Evolutionary conservation across 2,888 invertebrate genomes (phyloP).

Genomic region (Lasius platythorax): DNA sequence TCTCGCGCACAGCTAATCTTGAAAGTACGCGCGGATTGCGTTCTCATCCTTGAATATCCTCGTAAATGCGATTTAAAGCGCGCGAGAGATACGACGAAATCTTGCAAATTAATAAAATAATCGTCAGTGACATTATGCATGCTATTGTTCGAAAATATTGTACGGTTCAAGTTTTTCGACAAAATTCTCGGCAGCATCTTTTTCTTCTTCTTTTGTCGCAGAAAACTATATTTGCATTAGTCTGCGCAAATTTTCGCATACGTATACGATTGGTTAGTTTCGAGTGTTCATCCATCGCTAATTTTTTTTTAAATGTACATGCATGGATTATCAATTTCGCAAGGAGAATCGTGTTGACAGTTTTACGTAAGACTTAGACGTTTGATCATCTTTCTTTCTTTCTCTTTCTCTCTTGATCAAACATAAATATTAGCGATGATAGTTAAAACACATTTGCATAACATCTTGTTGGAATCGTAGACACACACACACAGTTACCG

Average conservation of each 20-base stretch:
- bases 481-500: background rate
- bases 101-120: background rate
- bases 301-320: background rate
- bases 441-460: background rate
- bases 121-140: too few relatives aligned
- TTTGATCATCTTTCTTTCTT: background rate
- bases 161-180: background rate
- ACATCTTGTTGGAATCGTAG: background rate
- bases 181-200: background rate
- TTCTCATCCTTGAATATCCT: constrained; percentile 29
- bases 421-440: background rate
- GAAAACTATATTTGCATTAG: constrained; percentile 27
- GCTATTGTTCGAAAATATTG: background rate
- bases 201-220: background rate
- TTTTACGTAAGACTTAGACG: background rate
- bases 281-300: constrained; percentile 8
- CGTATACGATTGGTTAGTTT: constrained; percentile 29
- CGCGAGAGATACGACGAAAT: background rate
- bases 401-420: background rate
- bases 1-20: constrained; percentile 65
- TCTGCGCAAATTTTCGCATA: constrained; percentile 59
- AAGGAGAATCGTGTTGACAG: constrained; percentile 1
- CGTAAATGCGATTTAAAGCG: background rate
- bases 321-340: constrained; percentile 10
- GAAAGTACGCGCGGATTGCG: constrained; percentile 44